These are phyloP conservation scores for Stenolophus ochropezus DNA, from an alignment of 2,888 invertebrate genomes.

Conservation along the genomic window DNA sequence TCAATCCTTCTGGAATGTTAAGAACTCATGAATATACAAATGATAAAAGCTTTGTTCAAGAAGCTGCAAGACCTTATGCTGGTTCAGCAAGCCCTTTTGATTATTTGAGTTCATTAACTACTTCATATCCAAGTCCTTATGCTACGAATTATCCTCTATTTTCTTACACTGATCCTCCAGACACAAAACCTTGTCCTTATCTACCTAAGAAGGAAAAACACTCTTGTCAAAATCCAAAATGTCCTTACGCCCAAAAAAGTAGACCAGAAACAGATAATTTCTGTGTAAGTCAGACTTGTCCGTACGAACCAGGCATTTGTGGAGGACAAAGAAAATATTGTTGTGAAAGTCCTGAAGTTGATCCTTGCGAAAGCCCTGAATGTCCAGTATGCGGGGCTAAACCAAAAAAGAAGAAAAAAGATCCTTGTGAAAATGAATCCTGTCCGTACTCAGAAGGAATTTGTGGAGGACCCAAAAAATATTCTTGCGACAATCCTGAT, in stretches of 20 bases:
- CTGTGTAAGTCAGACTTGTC: conserved; percentile 27
- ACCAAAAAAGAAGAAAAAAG: not conserved
- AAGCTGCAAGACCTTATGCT: conserved; percentile 50
- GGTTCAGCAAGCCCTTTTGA: conserved; percentile 50
- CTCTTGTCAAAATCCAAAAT: not conserved
- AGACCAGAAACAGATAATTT: conserved; percentile 30
- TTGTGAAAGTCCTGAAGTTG: conserved; percentile 27
- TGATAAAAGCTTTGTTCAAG: conserved; percentile 41
- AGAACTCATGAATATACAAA: conserved; percentile 43
- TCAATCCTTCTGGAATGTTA: conserved; percentile 51
- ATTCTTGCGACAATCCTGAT: not conserved
- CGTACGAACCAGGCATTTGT: conserved; percentile 11
- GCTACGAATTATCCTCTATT: conserved; percentile 40
- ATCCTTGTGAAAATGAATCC: not conserved
- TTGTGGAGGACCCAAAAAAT: not conserved
- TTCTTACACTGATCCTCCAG: conserved; percentile 6
- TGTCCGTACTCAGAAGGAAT: not conserved
- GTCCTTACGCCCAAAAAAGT: conserved; percentile 4
- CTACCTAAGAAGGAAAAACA: not conserved
- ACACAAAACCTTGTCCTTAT: conserved; percentile 26
- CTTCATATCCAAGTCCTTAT: not conserved
- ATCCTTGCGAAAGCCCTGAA: conserved; percentile 36
- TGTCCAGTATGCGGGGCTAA: not conserved
- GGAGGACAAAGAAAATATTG: conserved; percentile 24
- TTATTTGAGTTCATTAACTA: conserved; percentile 34